Conservation (phyloP, 2,888 invertebrate genomes). For the Hemithea aestivaria region DNA sequence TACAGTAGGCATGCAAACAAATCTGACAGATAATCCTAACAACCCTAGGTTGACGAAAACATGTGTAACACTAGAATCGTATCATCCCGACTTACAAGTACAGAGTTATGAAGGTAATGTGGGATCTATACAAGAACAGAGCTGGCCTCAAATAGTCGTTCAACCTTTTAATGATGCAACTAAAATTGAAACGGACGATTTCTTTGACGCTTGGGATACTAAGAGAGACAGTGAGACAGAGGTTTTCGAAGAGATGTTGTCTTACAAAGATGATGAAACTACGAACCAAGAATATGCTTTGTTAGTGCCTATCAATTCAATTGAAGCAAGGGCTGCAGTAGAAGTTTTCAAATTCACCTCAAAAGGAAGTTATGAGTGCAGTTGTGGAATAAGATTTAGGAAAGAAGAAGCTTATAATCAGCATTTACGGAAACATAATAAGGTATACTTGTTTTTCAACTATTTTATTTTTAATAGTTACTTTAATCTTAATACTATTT, state of each 20-base stretch:
- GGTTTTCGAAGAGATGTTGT: conserved; percentile 3
- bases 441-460: conserved; percentile 34
- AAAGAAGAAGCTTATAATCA: conserved; percentile 44
- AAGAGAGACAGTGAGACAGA: conserved; percentile 16
- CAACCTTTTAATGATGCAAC: neutral
- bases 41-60: too few relatives aligned
- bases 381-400: conserved; percentile 50
- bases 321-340: conserved; percentile 57
- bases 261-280: conserved; percentile 45
- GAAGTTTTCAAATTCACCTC: conserved; percentile 55
- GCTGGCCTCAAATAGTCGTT: too few relatives aligned
- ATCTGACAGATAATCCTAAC: too few relatives aligned
- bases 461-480: too few relatives aligned
- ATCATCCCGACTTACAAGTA: too few relatives aligned
- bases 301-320: conserved; percentile 51
- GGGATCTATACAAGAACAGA: too few relatives aligned
- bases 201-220: conserved; percentile 12
- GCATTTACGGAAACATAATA: conserved; percentile 65
- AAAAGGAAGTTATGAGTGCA: conserved; percentile 47
- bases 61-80: too few relatives aligned
- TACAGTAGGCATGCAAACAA: too few relatives aligned
- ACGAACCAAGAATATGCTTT: conserved; percentile 62
- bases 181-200: conserved; percentile 4
- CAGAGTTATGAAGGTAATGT: too few relatives aligned
- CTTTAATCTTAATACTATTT: too few relatives aligned